Evolutionary conservation across 1,140 invertebrate species (phyloP).

Genomic region (Monochamus saltuarius): DNA sequence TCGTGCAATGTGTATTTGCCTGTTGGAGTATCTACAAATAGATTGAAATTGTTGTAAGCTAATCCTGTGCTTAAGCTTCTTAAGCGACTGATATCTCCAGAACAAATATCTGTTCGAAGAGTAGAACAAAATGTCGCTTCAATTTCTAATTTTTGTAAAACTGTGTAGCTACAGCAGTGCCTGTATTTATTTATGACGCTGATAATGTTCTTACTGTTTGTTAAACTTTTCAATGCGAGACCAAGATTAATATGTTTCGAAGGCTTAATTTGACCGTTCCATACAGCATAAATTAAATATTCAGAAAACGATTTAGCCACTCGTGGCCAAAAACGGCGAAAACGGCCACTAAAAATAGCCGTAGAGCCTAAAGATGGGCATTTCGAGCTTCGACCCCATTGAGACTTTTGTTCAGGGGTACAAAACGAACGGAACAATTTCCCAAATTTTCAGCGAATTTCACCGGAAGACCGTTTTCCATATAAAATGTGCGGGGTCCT

Average conservation of each 20-base stretch:
- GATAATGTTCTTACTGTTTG: constrained; percentile 43
- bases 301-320: constrained; percentile 7
- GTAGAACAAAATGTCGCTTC: constrained; percentile 33
- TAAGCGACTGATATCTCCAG: constrained; percentile 31
- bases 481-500: no score
- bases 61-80: constrained; percentile 41
- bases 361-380: no score
- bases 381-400: no score
- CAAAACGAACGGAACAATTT: no score
- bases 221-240: constrained; percentile 32
- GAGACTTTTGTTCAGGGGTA: no score
- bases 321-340: no score
- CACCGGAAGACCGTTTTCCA: no score
- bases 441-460: no score
- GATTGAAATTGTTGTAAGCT: constrained; percentile 53
- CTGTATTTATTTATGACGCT: constrained; percentile 39
- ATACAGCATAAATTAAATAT: constrained; percentile 3
- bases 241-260: constrained; percentile 34
- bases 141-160: constrained; percentile 44
- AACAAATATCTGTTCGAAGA: constrained; percentile 29
- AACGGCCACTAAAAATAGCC: no score
- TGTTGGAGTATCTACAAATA: constrained; percentile 51
- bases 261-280: constrained; percentile 29
- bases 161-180: constrained; percentile 43
- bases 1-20: constrained; percentile 54